Evolutionary conservation across 2,888 invertebrate species (phyloP).

Genomic region (Tridacna crocea): DNA sequence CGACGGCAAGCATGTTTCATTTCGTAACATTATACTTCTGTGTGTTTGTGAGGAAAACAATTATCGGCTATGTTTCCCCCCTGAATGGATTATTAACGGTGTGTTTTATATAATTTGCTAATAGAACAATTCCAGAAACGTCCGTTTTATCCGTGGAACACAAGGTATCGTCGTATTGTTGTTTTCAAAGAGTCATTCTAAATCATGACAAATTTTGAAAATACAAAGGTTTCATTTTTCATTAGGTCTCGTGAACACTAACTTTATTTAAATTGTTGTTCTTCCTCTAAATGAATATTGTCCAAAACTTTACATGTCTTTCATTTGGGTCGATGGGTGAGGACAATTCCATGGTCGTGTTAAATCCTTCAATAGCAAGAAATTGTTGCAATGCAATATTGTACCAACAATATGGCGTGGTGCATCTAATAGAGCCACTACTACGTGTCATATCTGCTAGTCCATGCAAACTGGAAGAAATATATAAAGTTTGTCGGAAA

Average conservation of each 20-base stretch:
- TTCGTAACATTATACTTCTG: constrained; percentile 43
- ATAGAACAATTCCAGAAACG: constrained; percentile 26
- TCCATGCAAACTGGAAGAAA: too few species aligned
- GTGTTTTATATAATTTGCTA: constrained; percentile 11
- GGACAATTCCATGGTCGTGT: too few species aligned
- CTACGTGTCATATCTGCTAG: too few species aligned
- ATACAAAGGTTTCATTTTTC: not conserved
- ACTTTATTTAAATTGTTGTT: too few species aligned
- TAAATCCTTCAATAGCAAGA: too few species aligned
- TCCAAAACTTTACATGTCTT: too few species aligned
- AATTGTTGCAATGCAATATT: too few species aligned
- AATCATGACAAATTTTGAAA: not conserved
- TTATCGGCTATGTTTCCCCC: constrained; percentile 23
- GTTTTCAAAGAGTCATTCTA: not conserved
- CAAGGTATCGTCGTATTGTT: not conserved
- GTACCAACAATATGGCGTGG: too few species aligned
- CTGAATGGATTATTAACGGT: constrained; percentile 25
- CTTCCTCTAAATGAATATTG: too few species aligned
- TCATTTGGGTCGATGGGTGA: too few species aligned
- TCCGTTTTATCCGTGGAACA: not conserved
- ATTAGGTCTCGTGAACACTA: not conserved
- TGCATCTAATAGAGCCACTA: too few species aligned
- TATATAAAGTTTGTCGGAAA: too few species aligned
- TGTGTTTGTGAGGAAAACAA: constrained; percentile 35
- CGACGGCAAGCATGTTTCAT: constrained; percentile 44